Base-by-base conservation (phyloP, 2,888 invertebrate species). In the Yponomeuta plumbellus region DNA sequence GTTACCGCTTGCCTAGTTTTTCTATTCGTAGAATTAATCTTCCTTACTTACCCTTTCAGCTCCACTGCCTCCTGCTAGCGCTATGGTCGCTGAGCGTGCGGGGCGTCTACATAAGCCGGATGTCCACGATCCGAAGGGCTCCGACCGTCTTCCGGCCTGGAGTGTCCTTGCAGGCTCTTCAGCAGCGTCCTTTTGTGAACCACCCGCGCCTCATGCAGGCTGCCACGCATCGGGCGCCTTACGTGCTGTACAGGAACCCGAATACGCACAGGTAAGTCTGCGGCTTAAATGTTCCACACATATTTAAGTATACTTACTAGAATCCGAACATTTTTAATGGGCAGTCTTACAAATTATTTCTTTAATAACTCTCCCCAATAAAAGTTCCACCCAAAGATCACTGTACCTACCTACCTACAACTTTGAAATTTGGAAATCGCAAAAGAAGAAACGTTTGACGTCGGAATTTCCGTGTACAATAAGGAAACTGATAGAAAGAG, bases 101-200 rank as follows among this genome's bases (percentile, higher is more conserved):
- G 61, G 84, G 84, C 5, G 64, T 61, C 20, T 87, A 88, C 76
- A 77, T 84, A 71, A 83, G 80, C 65, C 83, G 87, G 2, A 84
- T 89, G 84, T 70, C 80, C 0, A 72, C 78, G 0, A 68, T 82
- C 58, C 83, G 78, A 74, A 73, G 85, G 11, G 69, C 75, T 0
- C 85, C 86, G 0, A 75, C 81, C 0, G 79, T 80, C 2, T 87
- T 89, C 78, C 76, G 90, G 13, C 88, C 90, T 0, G 90, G 89
- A 0, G 77, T 86, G 61, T 76, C 65, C 8, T 11, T 59, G 34
- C 23, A 39, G 22, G 5, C 20, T 11, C 5, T 76, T 65, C 69
- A 88, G 70, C 83, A 80, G 67, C 73, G 87, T 56, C 84, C 84
- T 1, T 52, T 4, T 17, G 83, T 82, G 83, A 71, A 69, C 2